Base-by-base conservation (phyloP, 2,113 vertebrate species). In the Columbina picui region DNA sequence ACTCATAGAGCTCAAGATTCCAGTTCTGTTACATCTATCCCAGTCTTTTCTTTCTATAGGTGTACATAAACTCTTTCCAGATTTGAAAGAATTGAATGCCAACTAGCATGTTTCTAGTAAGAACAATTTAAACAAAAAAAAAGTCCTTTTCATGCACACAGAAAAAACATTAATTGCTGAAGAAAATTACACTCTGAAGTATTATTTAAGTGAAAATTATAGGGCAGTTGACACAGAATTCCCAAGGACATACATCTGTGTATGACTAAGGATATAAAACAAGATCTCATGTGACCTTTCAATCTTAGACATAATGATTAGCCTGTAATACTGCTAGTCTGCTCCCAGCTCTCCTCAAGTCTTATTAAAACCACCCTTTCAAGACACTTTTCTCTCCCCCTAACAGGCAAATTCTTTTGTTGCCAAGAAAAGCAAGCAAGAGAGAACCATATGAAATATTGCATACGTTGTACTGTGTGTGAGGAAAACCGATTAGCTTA, bases 351-450 rank as follows among this genome's bases (percentile, higher is more conserved):
- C 87, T 96, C 91, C 94, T 82, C 57, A 94, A 86, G 82, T 65
- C 83, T 89, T 94, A 94, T 94, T 96, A 96, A 96, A 91, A 95
- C 87, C 45, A 96, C 83, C 61, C 81, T 94, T 93, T 70, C 80
- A 93, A 55, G 83, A 81, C 71, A 87, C 87, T 68, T 90, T 97
- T 92, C 80, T 74, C 70, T 76, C 85, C 69, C 64, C 53, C 63
- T 84, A 93, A 57, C 36, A 79, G 90, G 90, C 84, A 89, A 90
- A 93, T 71, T 82, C 49, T 67, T 88, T 61, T 41, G 41, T 45
- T 96, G 93, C 92, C 95, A 96, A 97, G 90, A 97, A 96, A 92
- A 97, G 77, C 91, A 89, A 91, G 84, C 25, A 26, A 57, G 71
- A 43, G 45, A 68, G 82, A 74, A 61, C 20, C 0, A 0, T 52